A percentile compares a stretch with the other conserved stretches of the same genome.
These are phyloP conservation scores for Episyrphus balteatus DNA, from an alignment of 1,140 invertebrate species.

Conservation along the genomic window DNA sequence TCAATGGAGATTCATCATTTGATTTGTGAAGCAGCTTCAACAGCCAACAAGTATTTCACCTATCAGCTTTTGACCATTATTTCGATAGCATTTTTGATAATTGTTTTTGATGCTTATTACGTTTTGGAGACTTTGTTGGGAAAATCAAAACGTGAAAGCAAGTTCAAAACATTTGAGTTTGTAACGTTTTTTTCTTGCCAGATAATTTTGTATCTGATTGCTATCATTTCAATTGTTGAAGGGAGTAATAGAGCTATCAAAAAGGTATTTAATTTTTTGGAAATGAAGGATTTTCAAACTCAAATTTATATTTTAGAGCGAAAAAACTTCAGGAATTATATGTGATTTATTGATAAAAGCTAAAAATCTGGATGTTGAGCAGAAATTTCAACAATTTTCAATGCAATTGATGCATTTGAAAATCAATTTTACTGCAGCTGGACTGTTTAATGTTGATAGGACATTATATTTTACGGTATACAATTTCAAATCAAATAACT, in stretches of 20 bases:
- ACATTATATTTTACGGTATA: constrained; percentile 34
- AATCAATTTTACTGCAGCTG: constrained; percentile 33
- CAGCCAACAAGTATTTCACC: constrained; percentile 35
- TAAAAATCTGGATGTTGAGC: constrained; percentile 23
- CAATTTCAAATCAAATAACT: too few relatives aligned
- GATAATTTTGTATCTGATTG: constrained; percentile 33
- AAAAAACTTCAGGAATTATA: constrained; percentile 31
- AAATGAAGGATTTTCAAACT: too few relatives aligned
- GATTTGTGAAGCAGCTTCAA: constrained; percentile 32
- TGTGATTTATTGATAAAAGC: constrained; percentile 30
- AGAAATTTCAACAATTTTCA: constrained; percentile 32
- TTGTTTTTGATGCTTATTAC: constrained; percentile 35
- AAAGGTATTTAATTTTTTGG: constrained; percentile 15
- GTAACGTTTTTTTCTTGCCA: constrained; percentile 34
- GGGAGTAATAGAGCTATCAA: constrained; percentile 32
- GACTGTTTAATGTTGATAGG: constrained; percentile 33
- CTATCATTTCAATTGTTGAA: constrained; percentile 32
- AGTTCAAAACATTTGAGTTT: constrained; percentile 33
- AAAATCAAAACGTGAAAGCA: constrained; percentile 28
- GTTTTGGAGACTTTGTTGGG: constrained; percentile 33
- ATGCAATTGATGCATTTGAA: constrained; percentile 33
- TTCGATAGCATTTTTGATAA: constrained; percentile 33
- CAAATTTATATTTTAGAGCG: constrained; percentile 17
- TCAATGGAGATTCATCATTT: constrained; percentile 36
- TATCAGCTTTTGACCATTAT: constrained; percentile 33